Conservation (phyloP, 2,113 vertebrate species). For the Podocnemis expansa region DNA sequence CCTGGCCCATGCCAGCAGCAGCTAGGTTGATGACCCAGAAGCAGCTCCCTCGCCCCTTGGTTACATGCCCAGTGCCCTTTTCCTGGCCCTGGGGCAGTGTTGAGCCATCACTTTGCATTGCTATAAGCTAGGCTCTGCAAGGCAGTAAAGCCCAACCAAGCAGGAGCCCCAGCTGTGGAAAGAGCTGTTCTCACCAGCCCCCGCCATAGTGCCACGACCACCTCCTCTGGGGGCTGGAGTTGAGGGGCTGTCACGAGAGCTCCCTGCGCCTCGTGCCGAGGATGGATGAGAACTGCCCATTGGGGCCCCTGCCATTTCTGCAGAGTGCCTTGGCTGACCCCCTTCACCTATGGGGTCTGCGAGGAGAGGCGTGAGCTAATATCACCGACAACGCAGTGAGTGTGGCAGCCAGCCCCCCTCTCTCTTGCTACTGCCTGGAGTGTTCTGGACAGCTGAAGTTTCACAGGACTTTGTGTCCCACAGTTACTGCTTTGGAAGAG, state of each 20-base stretch:
- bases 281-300: not conserved
- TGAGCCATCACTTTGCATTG: too few relatives aligned
- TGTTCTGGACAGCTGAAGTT: not conserved
- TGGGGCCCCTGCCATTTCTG: too few relatives aligned
- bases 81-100: too few relatives aligned
- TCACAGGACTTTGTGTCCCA: not conserved
- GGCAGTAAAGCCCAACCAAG: rapidly evolving
- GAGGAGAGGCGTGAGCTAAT: not conserved
- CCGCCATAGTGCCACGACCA: rapidly evolving
- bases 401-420: too few relatives aligned
- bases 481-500: rapidly evolving
- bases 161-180: not conserved
- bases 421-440: not conserved
- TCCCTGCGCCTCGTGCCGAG: too few relatives aligned
- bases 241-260: too few relatives aligned
- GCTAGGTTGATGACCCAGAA: too few relatives aligned
- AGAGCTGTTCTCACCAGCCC: rapidly evolving
- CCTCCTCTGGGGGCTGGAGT: too few relatives aligned
- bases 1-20: too few relatives aligned
- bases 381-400: rapidly evolving
- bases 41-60: too few relatives aligned
- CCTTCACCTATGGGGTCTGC: not conserved
- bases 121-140: not conserved
- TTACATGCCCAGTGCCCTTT: too few relatives aligned
- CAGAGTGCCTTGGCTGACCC: too few relatives aligned